A percentile compares a stretch with the other conserved stretches of the same genome.
Conservation (phyloP, 1,140 invertebrate genomes). For the Epicauta chinensis region DNA sequence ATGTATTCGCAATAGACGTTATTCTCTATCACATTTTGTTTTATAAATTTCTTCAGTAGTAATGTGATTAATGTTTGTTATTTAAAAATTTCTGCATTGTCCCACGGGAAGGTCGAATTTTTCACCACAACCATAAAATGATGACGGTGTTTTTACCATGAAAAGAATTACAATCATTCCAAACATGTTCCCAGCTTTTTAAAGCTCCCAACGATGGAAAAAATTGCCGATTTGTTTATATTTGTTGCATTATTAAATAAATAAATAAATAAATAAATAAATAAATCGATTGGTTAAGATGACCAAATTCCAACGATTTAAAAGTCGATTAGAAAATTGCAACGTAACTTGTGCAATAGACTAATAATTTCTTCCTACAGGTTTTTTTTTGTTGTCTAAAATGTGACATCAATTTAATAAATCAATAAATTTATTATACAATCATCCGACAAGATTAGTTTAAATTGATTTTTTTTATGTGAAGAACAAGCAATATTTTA, state of each 20-base stretch:
- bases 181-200: too few relatives aligned
- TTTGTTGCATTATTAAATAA: too few relatives aligned
- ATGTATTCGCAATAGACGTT: too few relatives aligned
- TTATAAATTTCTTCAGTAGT: too few relatives aligned
- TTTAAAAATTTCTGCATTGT: conserved; percentile 1
- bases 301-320: background rate
- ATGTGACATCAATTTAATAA: conserved; percentile 7
- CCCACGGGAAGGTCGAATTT: conserved; percentile 6
- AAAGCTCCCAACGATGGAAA: too few relatives aligned
- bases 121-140: too few relatives aligned
- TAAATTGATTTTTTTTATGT: conserved; percentile 13
- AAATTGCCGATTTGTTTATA: too few relatives aligned
- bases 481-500: too few relatives aligned
- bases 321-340: conserved; percentile 8
- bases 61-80: too few relatives aligned
- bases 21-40: too few relatives aligned
- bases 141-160: background rate
- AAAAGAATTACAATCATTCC: conserved; percentile 10
- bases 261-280: background rate
- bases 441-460: conserved; percentile 10
- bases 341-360: conserved; percentile 9
- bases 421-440: conserved; percentile 17
- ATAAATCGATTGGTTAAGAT: background rate
- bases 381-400: conserved; percentile 10
- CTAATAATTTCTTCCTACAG: conserved; percentile 1